phyloP scores from a whole-genome alignment of 2,888 invertebrate species.

The Drosophila mercatorum region DNA sequence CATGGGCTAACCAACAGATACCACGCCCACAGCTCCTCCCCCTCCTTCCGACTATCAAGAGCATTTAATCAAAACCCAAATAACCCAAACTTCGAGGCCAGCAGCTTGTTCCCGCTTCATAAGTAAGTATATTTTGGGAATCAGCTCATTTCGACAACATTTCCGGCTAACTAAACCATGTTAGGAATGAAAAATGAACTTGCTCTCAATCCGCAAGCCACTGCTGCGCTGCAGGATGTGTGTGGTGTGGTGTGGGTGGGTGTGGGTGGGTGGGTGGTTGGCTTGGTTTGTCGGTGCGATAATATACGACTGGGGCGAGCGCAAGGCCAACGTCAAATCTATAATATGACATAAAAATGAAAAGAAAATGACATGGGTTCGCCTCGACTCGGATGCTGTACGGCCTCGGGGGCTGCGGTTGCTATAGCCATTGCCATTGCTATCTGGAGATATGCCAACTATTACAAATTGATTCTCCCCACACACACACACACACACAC shows the following conservation, averaged over 20 bases:
- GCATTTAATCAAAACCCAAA: slow-evolving; percentile 71
- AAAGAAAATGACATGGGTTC: slow-evolving; percentile 79
- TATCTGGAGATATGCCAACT: slow-evolving; percentile 76
- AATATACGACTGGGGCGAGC: slow-evolving; percentile 25
- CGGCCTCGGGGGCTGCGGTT: slow-evolving; percentile 62
- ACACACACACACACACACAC: slow-evolving; percentile 26
- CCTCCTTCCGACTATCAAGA: slow-evolving; percentile 47
- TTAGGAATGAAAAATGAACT: slow-evolving; percentile 80
- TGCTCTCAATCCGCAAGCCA: slow-evolving; percentile 19
- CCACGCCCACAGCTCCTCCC: not conserved
- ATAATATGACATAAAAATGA: slow-evolving; percentile 81
- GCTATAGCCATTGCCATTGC: slow-evolving; percentile 37
- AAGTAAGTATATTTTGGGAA: slow-evolving; percentile 58
- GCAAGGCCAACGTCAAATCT: slow-evolving; percentile 62
- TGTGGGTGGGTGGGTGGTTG: slow-evolving; percentile 5
- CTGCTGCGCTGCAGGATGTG: slow-evolving; percentile 13
- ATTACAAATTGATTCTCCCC: slow-evolving; percentile 76
- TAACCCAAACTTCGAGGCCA: slow-evolving; percentile 38
- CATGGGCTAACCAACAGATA: slow-evolving; percentile 14
- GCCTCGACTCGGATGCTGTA: slow-evolving; percentile 16
- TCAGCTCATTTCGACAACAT: slow-evolving; percentile 81
- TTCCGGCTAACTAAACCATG: slow-evolving; percentile 79
- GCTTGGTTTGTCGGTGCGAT: slow-evolving; percentile 4
- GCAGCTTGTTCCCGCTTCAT: slow-evolving; percentile 22
- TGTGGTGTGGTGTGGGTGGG: slow-evolving; percentile 6